These are phyloP conservation scores for Cheilosia variabilis DNA, from an alignment of 2,888 invertebrate genomes.

Conservation along the genomic window DNA sequence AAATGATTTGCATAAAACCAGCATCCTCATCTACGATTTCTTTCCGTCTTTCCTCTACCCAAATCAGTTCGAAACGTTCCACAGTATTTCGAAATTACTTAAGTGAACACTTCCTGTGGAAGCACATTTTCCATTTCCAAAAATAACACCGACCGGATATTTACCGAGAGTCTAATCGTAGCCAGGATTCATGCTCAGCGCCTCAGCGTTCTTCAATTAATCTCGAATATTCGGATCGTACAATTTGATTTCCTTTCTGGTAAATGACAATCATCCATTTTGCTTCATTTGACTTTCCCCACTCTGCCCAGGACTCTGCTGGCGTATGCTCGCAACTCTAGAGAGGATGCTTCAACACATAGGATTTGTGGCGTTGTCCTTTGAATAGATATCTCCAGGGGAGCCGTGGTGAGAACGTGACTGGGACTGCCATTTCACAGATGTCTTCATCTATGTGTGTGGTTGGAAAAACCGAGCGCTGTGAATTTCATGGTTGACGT, in stretches of 20 bases:
- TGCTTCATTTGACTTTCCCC: slow-evolving; percentile 5
- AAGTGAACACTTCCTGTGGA: neutral
- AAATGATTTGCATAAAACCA: too few relatives aligned
- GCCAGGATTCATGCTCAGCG: neutral
- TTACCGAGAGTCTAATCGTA: neutral
- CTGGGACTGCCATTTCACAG: slow-evolving; percentile 21
- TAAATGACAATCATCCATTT: slow-evolving; percentile 42
- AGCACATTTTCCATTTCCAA: neutral
- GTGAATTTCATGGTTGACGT: slow-evolving; percentile 10
- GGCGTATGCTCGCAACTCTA: neutral
- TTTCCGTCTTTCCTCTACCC: neutral
- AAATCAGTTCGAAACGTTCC: neutral
- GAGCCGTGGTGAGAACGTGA: slow-evolving; percentile 16
- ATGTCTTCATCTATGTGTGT: neutral
- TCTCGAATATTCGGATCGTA: slow-evolving; percentile 23
- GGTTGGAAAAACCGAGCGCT: neutral
- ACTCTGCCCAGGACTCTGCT: neutral
- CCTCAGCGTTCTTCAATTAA: slow-evolving; percentile 25
- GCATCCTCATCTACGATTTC: neutral
- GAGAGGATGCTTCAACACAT: neutral
- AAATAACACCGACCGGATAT: neutral
- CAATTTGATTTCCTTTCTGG: slow-evolving; percentile 46
- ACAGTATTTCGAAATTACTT: neutral
- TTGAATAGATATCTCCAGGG: neutral
- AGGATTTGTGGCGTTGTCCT: slow-evolving; percentile 37